Conservation (phyloP, 2,797 vertebrate species). For the Pangasius larnaudii region DNA sequence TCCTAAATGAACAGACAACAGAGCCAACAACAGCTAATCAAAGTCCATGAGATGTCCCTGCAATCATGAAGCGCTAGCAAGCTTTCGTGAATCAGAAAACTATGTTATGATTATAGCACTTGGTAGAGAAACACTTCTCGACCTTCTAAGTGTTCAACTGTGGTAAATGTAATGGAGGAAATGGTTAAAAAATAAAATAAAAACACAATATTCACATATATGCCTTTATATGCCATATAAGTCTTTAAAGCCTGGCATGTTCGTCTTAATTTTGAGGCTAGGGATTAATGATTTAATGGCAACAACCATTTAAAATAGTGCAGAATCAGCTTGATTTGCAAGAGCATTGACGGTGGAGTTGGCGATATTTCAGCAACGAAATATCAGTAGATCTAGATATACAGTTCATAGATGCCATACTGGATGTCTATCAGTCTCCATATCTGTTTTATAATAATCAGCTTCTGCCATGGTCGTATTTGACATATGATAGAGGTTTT, state of each 20-base stretch:
- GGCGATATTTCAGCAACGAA: neutral
- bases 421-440: neutral
- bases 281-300: neutral
- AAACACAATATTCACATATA: neutral
- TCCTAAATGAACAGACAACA: neutral
- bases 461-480: neutral
- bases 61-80: neutral
- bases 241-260: neutral
- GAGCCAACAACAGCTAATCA: neutral
- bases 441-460: neutral
- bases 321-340: neutral
- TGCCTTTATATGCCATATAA: too few relatives aligned
- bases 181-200: neutral
- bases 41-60: too few relatives aligned
- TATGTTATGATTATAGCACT: neutral
- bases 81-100: neutral
- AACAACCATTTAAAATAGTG: neutral
- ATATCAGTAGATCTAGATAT: neutral
- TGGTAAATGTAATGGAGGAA: too few relatives aligned
- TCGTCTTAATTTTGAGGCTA: neutral
- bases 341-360: neutral
- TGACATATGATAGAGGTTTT: neutral
- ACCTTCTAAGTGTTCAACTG: neutral
- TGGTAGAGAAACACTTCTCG: neutral
- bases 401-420: neutral